Conservation (phyloP, 2,888 invertebrate genomes). For the Leptinotarsa juncta region DNA sequence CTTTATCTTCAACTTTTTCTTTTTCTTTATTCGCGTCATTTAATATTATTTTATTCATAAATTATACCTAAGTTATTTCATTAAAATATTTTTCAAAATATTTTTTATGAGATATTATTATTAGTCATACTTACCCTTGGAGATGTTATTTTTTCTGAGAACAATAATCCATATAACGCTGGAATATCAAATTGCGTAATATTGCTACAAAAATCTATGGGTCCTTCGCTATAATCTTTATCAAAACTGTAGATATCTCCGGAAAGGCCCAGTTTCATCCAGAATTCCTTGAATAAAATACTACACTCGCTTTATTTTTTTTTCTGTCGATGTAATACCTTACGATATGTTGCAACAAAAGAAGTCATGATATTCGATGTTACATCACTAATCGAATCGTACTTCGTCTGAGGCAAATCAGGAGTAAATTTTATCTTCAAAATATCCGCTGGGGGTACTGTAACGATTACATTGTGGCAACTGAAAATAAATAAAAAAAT, state of each 20-base stretch:
- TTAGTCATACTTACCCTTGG: background rate
- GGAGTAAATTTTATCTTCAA: conserved; percentile 53
- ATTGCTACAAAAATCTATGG: conserved; percentile 47
- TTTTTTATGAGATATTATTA: too few species aligned
- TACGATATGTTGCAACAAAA: conserved; percentile 54
- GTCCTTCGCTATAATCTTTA: conserved; percentile 35
- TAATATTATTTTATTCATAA: too few species aligned
- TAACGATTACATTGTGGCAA: conserved; percentile 48
- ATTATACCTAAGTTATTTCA: too few species aligned
- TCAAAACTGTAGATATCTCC: conserved; percentile 51
- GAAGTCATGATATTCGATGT: conserved; percentile 46
- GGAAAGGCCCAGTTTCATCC: conserved; percentile 49
- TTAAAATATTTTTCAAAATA: too few species aligned
- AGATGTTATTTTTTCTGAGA: conserved; percentile 5
- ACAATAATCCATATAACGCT: conserved; percentile 11
- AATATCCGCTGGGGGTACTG: conserved; percentile 51
- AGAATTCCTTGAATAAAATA: conserved; percentile 49
- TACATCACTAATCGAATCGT: conserved; percentile 23
- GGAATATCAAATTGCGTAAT: conserved; percentile 5
- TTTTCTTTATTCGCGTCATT: too few species aligned
- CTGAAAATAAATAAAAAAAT: conserved; percentile 40
- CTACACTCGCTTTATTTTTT: conserved; percentile 2
- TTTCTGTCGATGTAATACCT: conserved; percentile 24
- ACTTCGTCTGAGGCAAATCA: conserved; percentile 36
- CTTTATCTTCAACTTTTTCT: too few species aligned